phyloP scores from a whole-genome alignment of 2,797 vertebrate species.

The Pseudochirops cupreus region DNA sequence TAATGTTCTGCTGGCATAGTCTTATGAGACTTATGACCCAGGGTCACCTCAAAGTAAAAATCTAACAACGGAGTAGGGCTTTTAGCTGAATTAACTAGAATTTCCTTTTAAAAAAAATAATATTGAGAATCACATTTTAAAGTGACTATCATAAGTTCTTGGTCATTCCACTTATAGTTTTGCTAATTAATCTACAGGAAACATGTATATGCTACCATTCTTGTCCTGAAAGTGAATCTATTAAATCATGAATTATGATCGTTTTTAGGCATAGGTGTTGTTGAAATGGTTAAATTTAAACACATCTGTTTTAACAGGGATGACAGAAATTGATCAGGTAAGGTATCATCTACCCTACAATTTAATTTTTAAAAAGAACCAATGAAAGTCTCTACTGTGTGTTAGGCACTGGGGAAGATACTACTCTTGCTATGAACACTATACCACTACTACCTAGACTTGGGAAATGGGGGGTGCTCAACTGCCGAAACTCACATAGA shows the following conservation, averaged over 20 bases:
- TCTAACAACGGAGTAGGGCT: no score
- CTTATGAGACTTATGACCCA: not conserved
- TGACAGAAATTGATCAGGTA: not conserved
- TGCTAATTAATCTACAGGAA: not conserved
- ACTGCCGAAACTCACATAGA: not conserved
- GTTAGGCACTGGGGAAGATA: not conserved
- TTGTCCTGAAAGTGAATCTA: not conserved
- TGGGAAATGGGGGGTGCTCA: not conserved
- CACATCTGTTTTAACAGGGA: not conserved
- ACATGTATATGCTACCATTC: not conserved
- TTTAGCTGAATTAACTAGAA: not conserved
- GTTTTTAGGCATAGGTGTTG: not conserved
- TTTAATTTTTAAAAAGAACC: not conserved
- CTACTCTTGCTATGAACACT: not conserved
- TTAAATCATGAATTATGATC: not conserved
- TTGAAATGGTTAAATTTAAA: not conserved
- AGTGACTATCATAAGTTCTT: not conserved
- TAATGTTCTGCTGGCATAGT: no score
- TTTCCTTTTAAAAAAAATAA: not conserved
- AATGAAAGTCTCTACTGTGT: not conserved
- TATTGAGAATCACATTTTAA: not conserved
- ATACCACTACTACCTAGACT: not conserved
- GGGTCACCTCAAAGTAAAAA: not conserved
- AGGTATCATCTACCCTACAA: not conserved
- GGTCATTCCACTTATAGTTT: not conserved